Percentiles rank a stretch among this genome's conserved stretches.
Conservation (phyloP, 1,140 invertebrate species). For the Bombus soroeensis region DNA sequence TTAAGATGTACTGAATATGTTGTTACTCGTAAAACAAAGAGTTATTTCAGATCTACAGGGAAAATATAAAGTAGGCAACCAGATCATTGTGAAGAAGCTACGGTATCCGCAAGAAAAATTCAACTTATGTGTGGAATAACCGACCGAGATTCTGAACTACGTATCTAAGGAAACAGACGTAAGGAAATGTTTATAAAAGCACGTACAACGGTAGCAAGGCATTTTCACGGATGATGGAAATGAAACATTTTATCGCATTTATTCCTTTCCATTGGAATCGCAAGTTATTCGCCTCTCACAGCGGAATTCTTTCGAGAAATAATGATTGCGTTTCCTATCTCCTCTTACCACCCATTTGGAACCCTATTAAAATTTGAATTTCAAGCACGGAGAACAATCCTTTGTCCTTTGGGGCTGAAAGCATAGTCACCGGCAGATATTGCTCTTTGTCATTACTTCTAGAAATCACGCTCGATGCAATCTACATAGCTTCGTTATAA, state of each 20-base stretch:
- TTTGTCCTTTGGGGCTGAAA: conserved; percentile 5
- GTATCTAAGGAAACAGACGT: background rate
- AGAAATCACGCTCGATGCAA: conserved; percentile 21
- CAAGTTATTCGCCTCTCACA: background rate
- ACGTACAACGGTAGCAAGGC: background rate
- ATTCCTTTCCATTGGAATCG: conserved; percentile 1
- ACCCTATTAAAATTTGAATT: conserved; percentile 46
- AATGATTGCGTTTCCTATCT: background rate
- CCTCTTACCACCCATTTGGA: background rate
- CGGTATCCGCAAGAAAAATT: background rate
- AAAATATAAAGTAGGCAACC: background rate
- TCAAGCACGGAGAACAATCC: conserved; percentile 27
- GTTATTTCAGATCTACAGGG: background rate
- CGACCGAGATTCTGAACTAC: background rate
- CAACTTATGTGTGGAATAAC: background rate
- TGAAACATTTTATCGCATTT: conserved; percentile 29
- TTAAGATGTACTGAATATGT: background rate
- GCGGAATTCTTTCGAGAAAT: conserved; percentile 21
- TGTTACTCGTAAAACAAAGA: too few relatives aligned
- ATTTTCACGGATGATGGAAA: conserved; percentile 5
- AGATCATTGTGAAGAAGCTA: background rate
- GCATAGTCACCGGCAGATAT: conserved; percentile 12
- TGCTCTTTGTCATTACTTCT: conserved; percentile 25
- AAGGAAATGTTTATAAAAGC: background rate
- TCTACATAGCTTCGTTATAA: conserved; percentile 27